Percentiles rank a stretch among this genome's conserved stretches.
phyloP scores from a whole-genome alignment of 2,797 vertebrate genomes.

The Myioborus melanocephalus region DNA sequence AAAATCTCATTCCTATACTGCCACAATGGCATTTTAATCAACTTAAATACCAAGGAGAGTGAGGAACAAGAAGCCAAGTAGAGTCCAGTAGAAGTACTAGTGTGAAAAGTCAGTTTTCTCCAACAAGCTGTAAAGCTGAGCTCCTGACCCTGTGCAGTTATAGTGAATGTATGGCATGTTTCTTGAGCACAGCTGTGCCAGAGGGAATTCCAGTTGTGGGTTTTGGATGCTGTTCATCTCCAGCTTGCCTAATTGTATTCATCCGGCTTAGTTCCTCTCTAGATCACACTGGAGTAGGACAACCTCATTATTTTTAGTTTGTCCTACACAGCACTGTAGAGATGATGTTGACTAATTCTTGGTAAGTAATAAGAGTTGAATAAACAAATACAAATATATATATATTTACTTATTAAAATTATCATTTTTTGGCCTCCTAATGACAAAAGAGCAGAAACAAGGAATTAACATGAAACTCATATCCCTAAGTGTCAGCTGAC shows the following conservation, averaged over 20 bases:
- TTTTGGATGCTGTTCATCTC: background rate
- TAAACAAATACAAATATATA: background rate
- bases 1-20: background rate
- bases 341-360: background rate
- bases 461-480: background rate
- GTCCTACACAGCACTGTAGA: background rate
- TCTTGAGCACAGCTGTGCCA: background rate
- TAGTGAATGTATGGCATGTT: background rate
- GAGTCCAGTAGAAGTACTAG: background rate
- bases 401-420: background rate
- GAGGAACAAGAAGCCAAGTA: background rate
- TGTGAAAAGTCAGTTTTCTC: background rate
- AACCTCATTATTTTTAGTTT: background rate
- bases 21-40: background rate
- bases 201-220: background rate
- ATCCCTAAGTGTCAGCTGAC: background rate
- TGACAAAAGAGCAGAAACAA: background rate
- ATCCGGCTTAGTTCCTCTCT: background rate
- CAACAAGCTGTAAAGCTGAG: background rate
- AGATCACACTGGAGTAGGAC: background rate
- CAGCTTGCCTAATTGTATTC: constrained; percentile 2
- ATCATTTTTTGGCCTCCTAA: background rate
- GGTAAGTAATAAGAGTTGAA: background rate
- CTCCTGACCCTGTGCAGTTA: background rate
- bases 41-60: background rate